Evolutionary conservation across 2,888 invertebrate genomes (phyloP).

Genomic region (Thecophora atra): DNA sequence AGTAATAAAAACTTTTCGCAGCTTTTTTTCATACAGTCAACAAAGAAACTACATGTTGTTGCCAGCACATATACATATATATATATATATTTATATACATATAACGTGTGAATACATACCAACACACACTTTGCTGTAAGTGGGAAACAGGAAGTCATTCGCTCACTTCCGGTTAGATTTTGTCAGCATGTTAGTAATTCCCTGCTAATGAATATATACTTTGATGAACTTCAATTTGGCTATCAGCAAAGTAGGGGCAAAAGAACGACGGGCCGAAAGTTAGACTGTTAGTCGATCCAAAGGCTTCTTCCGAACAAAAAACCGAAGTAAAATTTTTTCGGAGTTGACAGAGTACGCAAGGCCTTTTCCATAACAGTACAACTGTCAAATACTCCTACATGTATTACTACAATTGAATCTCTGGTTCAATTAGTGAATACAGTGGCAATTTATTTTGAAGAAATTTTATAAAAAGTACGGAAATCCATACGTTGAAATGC

Average conservation of each 20-base stretch:
- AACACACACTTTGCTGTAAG: not conserved
- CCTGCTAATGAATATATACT: slow-evolving; percentile 30
- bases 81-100: too few relatives aligned
- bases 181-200: slow-evolving; percentile 40
- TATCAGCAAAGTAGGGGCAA: not conserved
- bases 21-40: not conserved
- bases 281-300: too few relatives aligned
- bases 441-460: too few relatives aligned
- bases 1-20: slow-evolving; percentile 11
- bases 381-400: too few relatives aligned
- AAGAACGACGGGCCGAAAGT: not conserved
- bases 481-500: too few relatives aligned
- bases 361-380: too few relatives aligned
- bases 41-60: slow-evolving; percentile 10
- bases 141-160: slow-evolving; percentile 42
- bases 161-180: slow-evolving; percentile 48
- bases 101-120: not conserved
- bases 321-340: too few relatives aligned
- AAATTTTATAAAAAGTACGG: too few relatives aligned
- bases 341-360: too few relatives aligned
- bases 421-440: too few relatives aligned
- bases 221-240: slow-evolving; percentile 26
- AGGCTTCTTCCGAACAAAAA: too few relatives aligned
- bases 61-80: not conserved
- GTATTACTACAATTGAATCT: too few relatives aligned